Base-by-base conservation (phyloP, 2,888 invertebrate genomes). In the Eulithis testata region DNA sequence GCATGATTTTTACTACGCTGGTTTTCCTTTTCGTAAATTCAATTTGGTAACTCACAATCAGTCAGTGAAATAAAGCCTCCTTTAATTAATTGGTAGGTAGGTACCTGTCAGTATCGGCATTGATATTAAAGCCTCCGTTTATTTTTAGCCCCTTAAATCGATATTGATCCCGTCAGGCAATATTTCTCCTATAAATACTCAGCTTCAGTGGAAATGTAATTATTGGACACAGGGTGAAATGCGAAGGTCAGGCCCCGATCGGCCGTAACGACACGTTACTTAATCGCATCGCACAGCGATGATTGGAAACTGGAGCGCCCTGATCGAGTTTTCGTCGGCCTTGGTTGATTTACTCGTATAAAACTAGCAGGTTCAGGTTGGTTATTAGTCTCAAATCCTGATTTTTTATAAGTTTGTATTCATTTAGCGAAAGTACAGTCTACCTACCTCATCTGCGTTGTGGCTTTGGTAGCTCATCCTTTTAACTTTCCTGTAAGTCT, bases 401-500 rank as follows among this genome's bases (percentile, higher is more conserved):
- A 37, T 37, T 21, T 21, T 21, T 1, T 21, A 21, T 21, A 21
- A 2, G 21, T 21, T 21, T 21, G 21, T 21, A 21, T 21, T 21
- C 21, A 2, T 21, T 21, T 21, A 21, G 21, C 2, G 37, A 9
- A 40, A 8, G 40, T 40, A 68, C 77, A 8, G 14, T 47, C 9
- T 47, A 47, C 52, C 79, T 88, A 96, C 96, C 90, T 95, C 95
- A 45, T 95, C 95, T 12, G 94, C 94, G 49, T 93, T 95, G 74
- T 95, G 95, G 72, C 95, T 95, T 49, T 96, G 95, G 77, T 96
- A 96, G 79, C 96, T 96, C 90, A 95, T 94, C 66, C 96, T 90
- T 78, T 95, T 95, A 27, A 96, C 95, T 86, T 95, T 96, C 65
- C 95, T 93, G 75, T 95, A 96, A 0, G 96, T 96, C 47, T 95